Conservation (phyloP, 2,113 vertebrate species). For the Camarhynchus parvulus region DNA sequence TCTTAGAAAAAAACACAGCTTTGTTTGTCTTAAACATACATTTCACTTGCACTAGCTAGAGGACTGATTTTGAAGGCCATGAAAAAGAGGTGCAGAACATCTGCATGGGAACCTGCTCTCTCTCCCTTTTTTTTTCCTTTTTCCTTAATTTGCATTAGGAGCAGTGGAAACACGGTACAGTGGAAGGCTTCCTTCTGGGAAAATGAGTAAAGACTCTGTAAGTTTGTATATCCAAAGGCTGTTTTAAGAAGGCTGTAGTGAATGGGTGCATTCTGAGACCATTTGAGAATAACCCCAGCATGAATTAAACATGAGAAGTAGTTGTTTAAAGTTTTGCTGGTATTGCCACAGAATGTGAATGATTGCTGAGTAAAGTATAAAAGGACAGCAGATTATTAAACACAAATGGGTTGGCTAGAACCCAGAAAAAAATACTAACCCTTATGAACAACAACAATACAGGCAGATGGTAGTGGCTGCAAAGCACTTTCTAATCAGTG, state of each 20-base stretch:
- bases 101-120: slow-evolving; percentile 38
- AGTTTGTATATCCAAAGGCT: slow-evolving; percentile 65
- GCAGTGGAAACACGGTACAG: slow-evolving; percentile 52
- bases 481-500: slow-evolving; percentile 46
- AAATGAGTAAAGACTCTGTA: slow-evolving; percentile 50
- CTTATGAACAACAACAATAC: slow-evolving; percentile 37
- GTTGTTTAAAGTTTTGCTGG: slow-evolving; percentile 60
- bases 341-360: slow-evolving; percentile 58
- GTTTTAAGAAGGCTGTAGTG: slow-evolving; percentile 61
- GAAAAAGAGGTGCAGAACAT: slow-evolving; percentile 33
- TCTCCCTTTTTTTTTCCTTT: neutral
- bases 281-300: slow-evolving; percentile 59
- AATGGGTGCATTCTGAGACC: slow-evolving; percentile 51
- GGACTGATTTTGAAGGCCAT: slow-evolving; percentile 14
- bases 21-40: neutral
- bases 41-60: neutral
- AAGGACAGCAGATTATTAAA: slow-evolving; percentile 53
- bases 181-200: slow-evolving; percentile 60
- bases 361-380: slow-evolving; percentile 49
- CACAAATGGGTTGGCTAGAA: slow-evolving; percentile 14
- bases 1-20: neutral
- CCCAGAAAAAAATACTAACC: slow-evolving; percentile 56
- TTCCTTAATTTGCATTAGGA: slow-evolving; percentile 35
- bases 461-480: slow-evolving; percentile 45
- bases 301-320: slow-evolving; percentile 62